Base-by-base conservation (phyloP, 2,888 invertebrate genomes). In the Nemotelus pantherinus region DNA sequence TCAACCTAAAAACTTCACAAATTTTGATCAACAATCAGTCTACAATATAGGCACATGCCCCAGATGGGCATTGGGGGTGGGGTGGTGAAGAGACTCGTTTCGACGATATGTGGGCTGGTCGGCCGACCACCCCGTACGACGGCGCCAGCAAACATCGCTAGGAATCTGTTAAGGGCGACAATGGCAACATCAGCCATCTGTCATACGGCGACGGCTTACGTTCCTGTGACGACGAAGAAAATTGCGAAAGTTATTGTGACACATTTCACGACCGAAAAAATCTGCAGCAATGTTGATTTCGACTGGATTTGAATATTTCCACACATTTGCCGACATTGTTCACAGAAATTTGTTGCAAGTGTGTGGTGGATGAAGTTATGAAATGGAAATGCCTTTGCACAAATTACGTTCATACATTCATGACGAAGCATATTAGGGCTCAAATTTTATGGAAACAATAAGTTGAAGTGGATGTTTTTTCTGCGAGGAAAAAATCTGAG, bases 21-120 rank as follows among this genome's bases (percentile, higher is more conserved):
- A 55, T 55, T 71, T 55, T 55, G 71, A 71, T 71, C 71, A 71
- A 71, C 53, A 71, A 71, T 71, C 71, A 71, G 55, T 10, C 71
- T 2, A 43, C 44, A 71, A 71, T 55, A 55, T 57, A 53, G 41
- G 57, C 7, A 71, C 41, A 9, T 10, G 10, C 9, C 45, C 67
- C 3, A 10, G 1, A 7, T 25, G 25, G 25, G 25, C 25, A 25
- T 25, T 25, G 25, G 25, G 25, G 25, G 25, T 39, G 53, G 25
- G 25, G 25, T 25, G 25, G 25, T 25, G 25, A 25, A 25, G 25
- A 25, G 25, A 25, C 0, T 25, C 25, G 25, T 25, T 25, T 25
- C 1, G 25, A 1, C 25, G 25, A 25, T 25, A 25, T 25, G 0
- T 25, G 25, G 25, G 25, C 25, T 25, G 25, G 25, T 25, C 25